Conservation (phyloP, 1,140 invertebrate genomes). For the Wiebesia pumilae region DNA sequence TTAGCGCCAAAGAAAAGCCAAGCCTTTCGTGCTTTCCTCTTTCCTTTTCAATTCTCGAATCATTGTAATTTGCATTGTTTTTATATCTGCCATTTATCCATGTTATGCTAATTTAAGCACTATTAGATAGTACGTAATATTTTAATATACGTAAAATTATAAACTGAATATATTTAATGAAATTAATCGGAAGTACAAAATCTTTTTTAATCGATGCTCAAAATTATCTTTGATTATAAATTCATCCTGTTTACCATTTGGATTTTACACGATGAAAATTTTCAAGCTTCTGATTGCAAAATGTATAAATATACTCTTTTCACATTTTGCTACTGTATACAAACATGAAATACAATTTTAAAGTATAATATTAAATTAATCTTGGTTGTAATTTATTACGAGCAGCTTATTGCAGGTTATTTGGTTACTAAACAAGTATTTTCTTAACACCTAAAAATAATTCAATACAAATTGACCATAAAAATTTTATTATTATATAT, state of each 20-base stretch:
- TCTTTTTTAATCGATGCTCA: not conserved
- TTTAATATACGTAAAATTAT: constrained; percentile 6
- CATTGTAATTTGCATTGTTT: not conserved
- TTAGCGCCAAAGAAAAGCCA: constrained; percentile 61
- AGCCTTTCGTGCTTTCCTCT: constrained; percentile 54
- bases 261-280: too few species aligned
- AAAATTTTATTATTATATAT: too few species aligned
- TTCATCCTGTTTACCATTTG: not conserved
- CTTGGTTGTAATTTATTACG: too few species aligned
- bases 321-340: too few species aligned
- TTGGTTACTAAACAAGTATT: too few species aligned
- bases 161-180: not conserved
- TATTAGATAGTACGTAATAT: not conserved
- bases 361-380: too few species aligned
- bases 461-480: too few species aligned
- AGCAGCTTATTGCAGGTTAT: too few species aligned
- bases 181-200: not conserved
- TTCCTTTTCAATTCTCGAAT: not conserved
- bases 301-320: too few species aligned
- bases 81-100: constrained; percentile 5
- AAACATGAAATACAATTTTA: too few species aligned
- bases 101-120: not conserved
- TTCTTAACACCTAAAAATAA: too few species aligned
- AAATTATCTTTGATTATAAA: not conserved
- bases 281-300: too few species aligned